Base-by-base conservation (phyloP, 2,113 vertebrate genomes). In the Theristicus caerulescens region DNA sequence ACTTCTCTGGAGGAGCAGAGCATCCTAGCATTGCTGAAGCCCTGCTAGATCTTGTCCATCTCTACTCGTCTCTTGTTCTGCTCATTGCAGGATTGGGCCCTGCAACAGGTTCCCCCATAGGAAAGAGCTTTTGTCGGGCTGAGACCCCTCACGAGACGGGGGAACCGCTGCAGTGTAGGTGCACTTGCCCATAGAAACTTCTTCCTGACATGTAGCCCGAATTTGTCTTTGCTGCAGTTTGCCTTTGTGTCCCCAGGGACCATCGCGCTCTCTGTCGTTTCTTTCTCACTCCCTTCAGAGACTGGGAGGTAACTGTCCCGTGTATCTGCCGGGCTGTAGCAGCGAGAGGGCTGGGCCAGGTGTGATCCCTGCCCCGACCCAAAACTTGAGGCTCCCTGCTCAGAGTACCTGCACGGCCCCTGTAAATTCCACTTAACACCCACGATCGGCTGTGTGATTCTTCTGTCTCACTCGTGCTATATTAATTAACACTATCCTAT, bases 281-380 rank as follows among this genome's bases (percentile, higher is more conserved):
- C 40, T 81, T 92, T 57, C 49, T 34, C 26, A 20, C 27, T 27
- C 3, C 32, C 42, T 14, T 42, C 10, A 57, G 92, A 59, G n/a
- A 3, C 21, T 34, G 34, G n/a, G 52, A 82, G 32, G 34, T 62
- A 10, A 31, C 10, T 44, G 18, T 61, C 57, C 58, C 2, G 0
- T 16, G 3, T 36, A 36, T 36, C 58, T 69, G 62, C 36, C 0
- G 0, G 38, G 62, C 44, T 1, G 2, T 20, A 64, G 52, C 64
- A 77, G 51, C 13, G 26, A 21, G 32, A 57, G 42, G 17, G 46
- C 57, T 71, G 55, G 49, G 42, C 32, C 67, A 69, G 70, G 3
- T 17, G 42, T 11, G n/a, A 38, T 54, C 79, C 70, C 40, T 82
- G 46, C 67, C 59, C 29, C 1, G 1, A 57, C 11, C 31, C 82